Base-by-base conservation (phyloP, 2,888 invertebrate genomes). In the Campoletis raptor region DNA sequence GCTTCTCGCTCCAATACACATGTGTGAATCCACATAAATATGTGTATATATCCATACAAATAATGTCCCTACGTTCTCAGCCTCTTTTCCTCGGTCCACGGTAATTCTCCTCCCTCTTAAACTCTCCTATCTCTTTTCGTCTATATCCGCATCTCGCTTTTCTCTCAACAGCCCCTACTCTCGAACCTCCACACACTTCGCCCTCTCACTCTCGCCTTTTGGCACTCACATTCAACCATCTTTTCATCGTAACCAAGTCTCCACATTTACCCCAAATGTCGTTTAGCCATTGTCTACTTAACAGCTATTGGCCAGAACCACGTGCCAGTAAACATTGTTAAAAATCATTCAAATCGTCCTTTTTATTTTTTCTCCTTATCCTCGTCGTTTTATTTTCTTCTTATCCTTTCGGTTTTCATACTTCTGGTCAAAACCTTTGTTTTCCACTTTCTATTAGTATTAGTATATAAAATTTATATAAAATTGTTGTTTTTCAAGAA, bases 71-170 rank as follows among this genome's bases (percentile, higher is more conserved):
- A 70, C 30, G 67, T 73, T 81, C 74, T 67, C 84, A 74, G 80
- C 87, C 88, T 88, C 88, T 86, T 85, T 89, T 85, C 83, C 77
- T 84, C 67, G 87, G 73, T 82, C 82, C 81, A 79, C 48, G 77
- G 37, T 54, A 54, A 74, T 83, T 87, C 81, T 81, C 85, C 88
- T 86, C 83, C 80, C 83, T 81, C 83, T 79, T 48, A 21, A 36
- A 42, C 45, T 45, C 57, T 69, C 37, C 54, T 67, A 45, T 80
- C 86, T 87, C 70, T 69, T 66, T 81, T 57, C 52, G 2, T 82
- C 78, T 66, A 12, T 81, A 72, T 64, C 57, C 66, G 52, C 8
- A 37, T 73, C 74, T 67, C 81, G 36, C 74, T 74, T 81, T 74
- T 76, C 82, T 76, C 69, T 76, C 76, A 61, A 45, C 69, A 74